A percentile compares a stretch with the other conserved stretches of the same genome.
Conservation (phyloP, 2,113 vertebrate species). For the Pluvialis apricaria region DNA sequence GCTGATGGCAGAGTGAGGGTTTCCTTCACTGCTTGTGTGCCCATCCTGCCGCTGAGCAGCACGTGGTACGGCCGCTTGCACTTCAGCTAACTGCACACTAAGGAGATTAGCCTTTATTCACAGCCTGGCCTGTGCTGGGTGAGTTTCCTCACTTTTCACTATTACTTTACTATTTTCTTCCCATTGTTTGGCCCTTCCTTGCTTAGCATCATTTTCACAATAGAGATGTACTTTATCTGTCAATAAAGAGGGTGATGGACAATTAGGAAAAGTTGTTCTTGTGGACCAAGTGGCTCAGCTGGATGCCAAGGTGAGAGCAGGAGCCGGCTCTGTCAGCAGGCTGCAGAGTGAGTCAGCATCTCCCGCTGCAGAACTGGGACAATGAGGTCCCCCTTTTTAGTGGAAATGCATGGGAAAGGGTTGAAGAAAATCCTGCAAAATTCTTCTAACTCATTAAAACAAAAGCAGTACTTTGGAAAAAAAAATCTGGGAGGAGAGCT, state of each 20-base stretch:
- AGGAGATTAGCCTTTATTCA: not conserved
- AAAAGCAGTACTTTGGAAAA: not conserved
- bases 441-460: not conserved
- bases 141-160: not conserved
- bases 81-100: not conserved
- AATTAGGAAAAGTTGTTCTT: not conserved
- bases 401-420: not conserved
- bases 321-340: not conserved
- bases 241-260: not conserved
- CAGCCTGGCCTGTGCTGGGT: not conserved
- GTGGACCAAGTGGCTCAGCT: not conserved
- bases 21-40: not conserved
- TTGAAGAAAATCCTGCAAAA: not conserved
- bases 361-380: not conserved
- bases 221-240: not conserved
- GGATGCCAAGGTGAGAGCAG: not conserved
- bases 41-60: not conserved
- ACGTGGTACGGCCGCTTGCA: rapidly evolving
- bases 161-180: not conserved
- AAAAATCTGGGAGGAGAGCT: not conserved
- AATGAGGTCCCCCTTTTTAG: not conserved
- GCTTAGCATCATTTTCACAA: not conserved
- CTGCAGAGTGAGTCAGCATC: not conserved
- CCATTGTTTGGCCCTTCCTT: not conserved
- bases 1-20: not conserved